phyloP scores from a whole-genome alignment of 2,888 invertebrate species.

The Bellardia bayeri region DNA sequence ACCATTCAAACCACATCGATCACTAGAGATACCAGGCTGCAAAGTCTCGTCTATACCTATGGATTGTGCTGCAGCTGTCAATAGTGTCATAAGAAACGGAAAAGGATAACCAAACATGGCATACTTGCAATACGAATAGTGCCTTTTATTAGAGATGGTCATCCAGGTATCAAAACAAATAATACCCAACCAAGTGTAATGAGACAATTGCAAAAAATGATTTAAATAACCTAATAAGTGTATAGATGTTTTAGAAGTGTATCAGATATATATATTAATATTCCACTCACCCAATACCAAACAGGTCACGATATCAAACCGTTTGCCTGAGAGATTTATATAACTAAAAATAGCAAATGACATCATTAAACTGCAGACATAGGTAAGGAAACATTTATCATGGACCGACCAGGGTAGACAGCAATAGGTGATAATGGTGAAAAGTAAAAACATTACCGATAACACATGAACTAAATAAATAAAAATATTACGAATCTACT shows the following conservation, averaged over 20 bases:
- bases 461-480: constrained; percentile 36
- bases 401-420: constrained; percentile 32
- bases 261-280: background rate
- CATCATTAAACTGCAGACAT: constrained; percentile 25
- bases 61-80: constrained; percentile 31
- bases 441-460: constrained; percentile 43
- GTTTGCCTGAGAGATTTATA: constrained; percentile 37
- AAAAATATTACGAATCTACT: background rate
- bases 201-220: constrained; percentile 55
- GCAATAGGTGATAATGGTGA: constrained; percentile 46
- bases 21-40: constrained; percentile 41
- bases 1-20: constrained; percentile 55
- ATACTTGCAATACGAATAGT: constrained; percentile 41
- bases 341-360: constrained; percentile 48
- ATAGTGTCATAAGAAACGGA: constrained; percentile 29
- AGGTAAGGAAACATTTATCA: constrained; percentile 58
- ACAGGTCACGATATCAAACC: constrained; percentile 21
- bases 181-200: constrained; percentile 60
- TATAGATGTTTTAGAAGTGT: no score
- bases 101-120: constrained; percentile 26
- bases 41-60: background rate
- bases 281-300: constrained; percentile 38
- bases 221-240: constrained; percentile 33
- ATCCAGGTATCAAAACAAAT: constrained; percentile 50
- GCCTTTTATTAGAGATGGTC: constrained; percentile 7